A percentile compares a stretch with the other conserved stretches of the same genome.
These are phyloP conservation scores for Saxidomus purpurata DNA, from an alignment of 1,140 invertebrate species.

Conservation along the genomic window DNA sequence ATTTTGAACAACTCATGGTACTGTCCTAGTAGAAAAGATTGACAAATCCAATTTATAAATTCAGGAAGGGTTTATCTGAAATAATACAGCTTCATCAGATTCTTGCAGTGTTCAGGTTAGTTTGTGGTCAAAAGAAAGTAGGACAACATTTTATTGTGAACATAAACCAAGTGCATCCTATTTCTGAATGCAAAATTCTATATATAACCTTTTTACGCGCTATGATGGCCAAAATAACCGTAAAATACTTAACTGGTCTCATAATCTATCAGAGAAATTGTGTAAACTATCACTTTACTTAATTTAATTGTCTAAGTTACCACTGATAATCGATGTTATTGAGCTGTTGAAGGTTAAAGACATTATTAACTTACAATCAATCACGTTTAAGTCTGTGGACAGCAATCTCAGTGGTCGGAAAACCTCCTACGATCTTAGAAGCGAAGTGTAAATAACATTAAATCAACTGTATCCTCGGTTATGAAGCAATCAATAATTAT, in stretches of 20 bases:
- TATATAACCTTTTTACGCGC: too few relatives aligned
- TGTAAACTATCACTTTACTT: conserved; percentile 1
- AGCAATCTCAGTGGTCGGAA: background rate
- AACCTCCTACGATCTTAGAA: conserved; percentile 15
- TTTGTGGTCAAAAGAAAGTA: too few relatives aligned
- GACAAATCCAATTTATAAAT: too few relatives aligned
- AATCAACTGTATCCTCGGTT: conserved; percentile 35
- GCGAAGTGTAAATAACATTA: conserved; percentile 52
- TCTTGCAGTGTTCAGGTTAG: too few relatives aligned
- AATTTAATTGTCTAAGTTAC: background rate
- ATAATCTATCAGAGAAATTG: background rate
- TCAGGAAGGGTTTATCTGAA: too few relatives aligned
- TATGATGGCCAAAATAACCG: too few relatives aligned
- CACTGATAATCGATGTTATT: background rate
- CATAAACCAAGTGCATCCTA: too few relatives aligned
- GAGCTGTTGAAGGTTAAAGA: background rate
- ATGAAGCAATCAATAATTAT: conserved; percentile 47
- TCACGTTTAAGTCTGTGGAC: background rate
- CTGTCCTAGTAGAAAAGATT: too few relatives aligned
- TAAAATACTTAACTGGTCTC: background rate
- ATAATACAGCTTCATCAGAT: too few relatives aligned
- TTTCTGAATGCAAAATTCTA: too few relatives aligned
- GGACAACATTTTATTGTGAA: too few relatives aligned
- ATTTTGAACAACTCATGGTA: too few relatives aligned
- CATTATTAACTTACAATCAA: conserved; percentile 31